A percentile compares a stretch with the other conserved stretches of the same genome.
Evolutionary conservation across 2,888 invertebrate species (phyloP).

Genomic region (Drosophila histrio): DNA sequence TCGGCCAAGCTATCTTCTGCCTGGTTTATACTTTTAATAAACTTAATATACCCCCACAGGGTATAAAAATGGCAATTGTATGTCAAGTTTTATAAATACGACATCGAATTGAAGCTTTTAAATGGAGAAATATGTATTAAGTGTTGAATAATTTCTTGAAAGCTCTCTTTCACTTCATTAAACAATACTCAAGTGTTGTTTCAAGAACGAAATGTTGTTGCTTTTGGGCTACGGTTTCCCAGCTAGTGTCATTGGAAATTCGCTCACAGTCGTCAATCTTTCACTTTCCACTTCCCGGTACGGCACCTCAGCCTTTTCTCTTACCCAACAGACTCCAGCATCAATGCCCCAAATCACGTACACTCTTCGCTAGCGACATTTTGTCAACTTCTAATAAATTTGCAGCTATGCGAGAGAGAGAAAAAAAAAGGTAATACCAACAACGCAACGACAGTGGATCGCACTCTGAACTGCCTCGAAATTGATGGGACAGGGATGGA

Average conservation of each 20-base stretch:
- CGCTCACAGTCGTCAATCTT: conserved; percentile 23
- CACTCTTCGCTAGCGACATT: conserved; percentile 39
- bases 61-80: too few relatives aligned
- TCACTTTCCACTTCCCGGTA: conserved; percentile 16
- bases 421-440: conserved; percentile 22
- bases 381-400: conserved; percentile 68
- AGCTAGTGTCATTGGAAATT: conserved; percentile 1
- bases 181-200: neutral
- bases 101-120: neutral
- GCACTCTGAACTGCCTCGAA: conserved; percentile 39
- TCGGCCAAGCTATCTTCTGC: too few relatives aligned
- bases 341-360: conserved; percentile 51
- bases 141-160: neutral
- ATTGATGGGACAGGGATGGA: neutral
- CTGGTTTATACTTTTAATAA: too few relatives aligned
- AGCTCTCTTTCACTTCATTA: neutral
- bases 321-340: neutral
- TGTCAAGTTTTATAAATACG: neutral
- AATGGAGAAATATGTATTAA: too few relatives aligned
- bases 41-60: too few relatives aligned
- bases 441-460: conserved; percentile 40
- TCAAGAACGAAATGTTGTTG: neutral
- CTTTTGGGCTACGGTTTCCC: neutral
- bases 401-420: conserved; percentile 20
- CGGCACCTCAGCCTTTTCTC: neutral